phyloP scores from a whole-genome alignment of 2,888 invertebrate genomes.

The Nemoura dubitans region DNA sequence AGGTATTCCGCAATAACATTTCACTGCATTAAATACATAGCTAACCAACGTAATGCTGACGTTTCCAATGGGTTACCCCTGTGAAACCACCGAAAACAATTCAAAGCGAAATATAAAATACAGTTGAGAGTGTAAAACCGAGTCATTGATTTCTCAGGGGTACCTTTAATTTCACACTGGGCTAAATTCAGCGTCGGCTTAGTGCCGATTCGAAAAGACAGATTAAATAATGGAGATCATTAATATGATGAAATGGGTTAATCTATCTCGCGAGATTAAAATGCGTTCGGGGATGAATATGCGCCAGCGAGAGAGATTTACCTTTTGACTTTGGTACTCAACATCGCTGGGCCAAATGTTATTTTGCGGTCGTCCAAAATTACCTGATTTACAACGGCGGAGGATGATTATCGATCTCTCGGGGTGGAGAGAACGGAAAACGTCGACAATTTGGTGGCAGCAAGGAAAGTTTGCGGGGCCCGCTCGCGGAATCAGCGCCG shows the following conservation, averaged over 20 bases:
- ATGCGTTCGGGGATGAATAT: neutral
- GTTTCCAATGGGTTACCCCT: neutral
- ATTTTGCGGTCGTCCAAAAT: neutral
- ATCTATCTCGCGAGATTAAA: slow-evolving; percentile 31
- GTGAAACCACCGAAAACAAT: neutral
- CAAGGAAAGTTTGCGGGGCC: neutral
- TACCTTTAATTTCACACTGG: slow-evolving; percentile 34
- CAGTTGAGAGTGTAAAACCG: neutral
- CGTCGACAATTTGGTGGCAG: neutral
- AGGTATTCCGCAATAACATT: slow-evolving; percentile 12
- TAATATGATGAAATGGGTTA: slow-evolving; percentile 26
- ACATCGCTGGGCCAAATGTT: neutral
- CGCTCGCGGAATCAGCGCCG: neutral
- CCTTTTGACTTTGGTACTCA: neutral
- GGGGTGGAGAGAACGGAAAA: neutral
- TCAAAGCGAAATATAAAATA: neutral
- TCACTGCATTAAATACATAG: slow-evolving; percentile 23
- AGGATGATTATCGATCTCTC: neutral
- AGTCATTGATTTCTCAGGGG: slow-evolving; percentile 34
- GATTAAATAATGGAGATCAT: slow-evolving; percentile 24
- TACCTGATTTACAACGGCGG: neutral
- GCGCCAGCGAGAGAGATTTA: neutral
- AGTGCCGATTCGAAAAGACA: slow-evolving; percentile 14
- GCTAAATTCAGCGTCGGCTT: neutral
- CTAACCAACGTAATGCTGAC: neutral